Evolutionary conservation across 1,140 invertebrate genomes (phyloP), one percentile per base, ranked within the genome.

Genomic region (Hesperophylax magnus): DNA sequence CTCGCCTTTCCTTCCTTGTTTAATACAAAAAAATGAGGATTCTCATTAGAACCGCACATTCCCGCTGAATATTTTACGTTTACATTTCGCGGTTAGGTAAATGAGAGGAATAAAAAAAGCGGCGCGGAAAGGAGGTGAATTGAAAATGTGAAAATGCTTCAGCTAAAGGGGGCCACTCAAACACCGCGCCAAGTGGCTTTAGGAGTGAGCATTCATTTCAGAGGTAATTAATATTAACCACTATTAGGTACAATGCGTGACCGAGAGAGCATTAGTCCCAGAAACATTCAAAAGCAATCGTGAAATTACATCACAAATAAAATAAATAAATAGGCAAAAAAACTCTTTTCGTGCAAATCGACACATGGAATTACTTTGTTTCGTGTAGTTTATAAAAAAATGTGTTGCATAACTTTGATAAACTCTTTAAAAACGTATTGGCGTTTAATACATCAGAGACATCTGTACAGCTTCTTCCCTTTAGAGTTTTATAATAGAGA

Each of bases 21-120:
- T 80, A 80, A 80, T 65, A 80, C 78, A 80, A 80, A 80, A n/a
- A 80, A 80, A 80, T 80, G 78, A 76, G 61, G 71, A 80, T 80
- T 80, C 78, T 80, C 78, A 80, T 80, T 80, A 80, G 78, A 72
- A 75, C 78, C 78, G 78, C 71, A 80, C 71, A 80, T 75, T 76
- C 71, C 78, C 72, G 67, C 71, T 80, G 72, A 80, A 80, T 80
- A 80, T 80, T 80, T 80, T 80, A 80, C 78, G 78, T 76, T 80
- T 75, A 75, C 78, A 75, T 74, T 75, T 75, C 78, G 72, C 58
- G 54, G 78, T 63, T 63, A 58, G 78, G 67, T 56, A 74, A 79
- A 74, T 79, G 78, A 79, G 69, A 67, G 71, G 75, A 76, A 80
- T 75, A 80, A 65, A 79, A 79, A 76, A 75, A 56, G 34, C 58